Base-by-base conservation (phyloP, 2,888 invertebrate species). In the Gymnoscelis rufifasciata region DNA sequence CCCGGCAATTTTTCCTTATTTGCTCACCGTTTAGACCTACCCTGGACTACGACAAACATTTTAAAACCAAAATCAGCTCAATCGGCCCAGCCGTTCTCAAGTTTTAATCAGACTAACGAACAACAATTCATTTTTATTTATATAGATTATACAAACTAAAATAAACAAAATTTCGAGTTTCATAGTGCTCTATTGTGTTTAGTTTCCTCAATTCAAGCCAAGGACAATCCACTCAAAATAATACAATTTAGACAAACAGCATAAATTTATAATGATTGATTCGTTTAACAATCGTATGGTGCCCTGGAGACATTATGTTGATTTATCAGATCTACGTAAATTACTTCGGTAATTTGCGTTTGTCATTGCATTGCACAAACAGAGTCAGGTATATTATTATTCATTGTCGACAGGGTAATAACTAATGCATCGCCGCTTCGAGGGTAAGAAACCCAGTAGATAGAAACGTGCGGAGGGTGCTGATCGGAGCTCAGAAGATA, bases 251-350 rank as follows among this genome's bases (percentile, higher is more conserved):
- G 60, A 52, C 52, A 63, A 60, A 57, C 60, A 56, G 58, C 50
- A 59, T 67, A 61, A 33, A 68, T 66, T 59, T 62, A 70, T 62
- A 57, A 68, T 66, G 68, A 70, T 69, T 67, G 69, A 70, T 70
- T 66, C 62, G 60, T 62, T 61, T 62, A 64, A 61, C 64, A 62
- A 54, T n/a, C 59, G 49, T 48, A 50, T 50, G 38, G 51, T 41
- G 50, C 57, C 56, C 57, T 43, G 51, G 66, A 57, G 63, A 54
- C 50, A 55, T 57, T n/a, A 55, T 54, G 57, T 55, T 66, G 65
- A 70, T 69, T 67, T 70, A 68, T 65, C 55, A 58, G 60, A 56
- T 56, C 57, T 55, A 60, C 63, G 65, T 65, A 67, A 68, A 66
- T 68, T 66, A 64, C 59, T 66, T 61, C 64, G 57, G 52, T 56